These are phyloP conservation scores for Amphipoea lucens DNA, from an alignment of 2,888 invertebrate species.

Conservation along the genomic window DNA sequence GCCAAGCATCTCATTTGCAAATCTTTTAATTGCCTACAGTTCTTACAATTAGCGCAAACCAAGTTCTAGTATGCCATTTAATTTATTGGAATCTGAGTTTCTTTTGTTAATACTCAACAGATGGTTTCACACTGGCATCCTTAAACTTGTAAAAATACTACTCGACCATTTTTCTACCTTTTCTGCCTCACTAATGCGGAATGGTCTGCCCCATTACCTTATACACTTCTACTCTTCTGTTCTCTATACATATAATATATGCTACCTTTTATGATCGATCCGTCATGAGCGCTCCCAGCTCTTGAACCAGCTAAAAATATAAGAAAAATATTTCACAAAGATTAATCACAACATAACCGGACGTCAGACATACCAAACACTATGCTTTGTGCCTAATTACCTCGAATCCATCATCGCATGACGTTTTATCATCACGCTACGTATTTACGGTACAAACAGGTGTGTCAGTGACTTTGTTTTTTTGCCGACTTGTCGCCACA, in stretches of 20 bases:
- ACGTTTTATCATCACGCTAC: conserved; percentile 36
- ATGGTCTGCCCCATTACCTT: neutral
- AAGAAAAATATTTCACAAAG: conserved; percentile 18
- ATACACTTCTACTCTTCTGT: too few species aligned
- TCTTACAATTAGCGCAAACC: neutral
- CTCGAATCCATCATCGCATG: conserved; percentile 57
- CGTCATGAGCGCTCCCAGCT: neutral
- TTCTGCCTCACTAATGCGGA: neutral
- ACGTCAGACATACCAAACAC: conserved; percentile 28
- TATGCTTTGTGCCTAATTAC: conserved; percentile 51
- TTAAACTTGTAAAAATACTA: neutral
- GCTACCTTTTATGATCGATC: neutral
- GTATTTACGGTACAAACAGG: conserved; percentile 40
- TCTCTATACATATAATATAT: neutral
- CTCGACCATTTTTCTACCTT: neutral
- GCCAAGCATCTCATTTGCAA: neutral
- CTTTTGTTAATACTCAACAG: neutral
- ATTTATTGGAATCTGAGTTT: neutral
- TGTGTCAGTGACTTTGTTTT: conserved; percentile 26
- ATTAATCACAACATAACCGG: conserved; percentile 44
- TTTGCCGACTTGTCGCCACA: conserved; percentile 10
- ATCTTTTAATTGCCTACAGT: neutral
- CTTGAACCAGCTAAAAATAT: neutral
- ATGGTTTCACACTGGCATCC: neutral
- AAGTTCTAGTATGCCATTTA: neutral